Percentiles rank a stretch among this genome's conserved stretches.
These are phyloP conservation scores for Callopanchax toddi DNA, from an alignment of 2,113 vertebrate genomes.

Conservation along the genomic window DNA sequence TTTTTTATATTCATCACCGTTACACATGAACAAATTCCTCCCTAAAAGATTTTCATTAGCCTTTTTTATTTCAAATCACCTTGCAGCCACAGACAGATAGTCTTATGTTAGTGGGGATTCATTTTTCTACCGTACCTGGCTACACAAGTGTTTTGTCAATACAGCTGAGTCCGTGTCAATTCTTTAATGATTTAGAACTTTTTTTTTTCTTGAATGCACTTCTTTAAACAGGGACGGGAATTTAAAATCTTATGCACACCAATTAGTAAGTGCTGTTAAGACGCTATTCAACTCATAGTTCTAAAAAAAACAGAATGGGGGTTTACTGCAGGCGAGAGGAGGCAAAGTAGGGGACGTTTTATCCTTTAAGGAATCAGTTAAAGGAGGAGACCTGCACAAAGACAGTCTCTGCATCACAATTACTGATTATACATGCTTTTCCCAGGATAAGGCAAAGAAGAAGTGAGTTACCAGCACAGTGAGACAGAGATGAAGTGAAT, in stretches of 20 bases:
- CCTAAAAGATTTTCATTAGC: constrained; percentile 42
- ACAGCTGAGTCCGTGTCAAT: constrained; percentile 6
- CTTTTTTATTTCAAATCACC: constrained; percentile 30
- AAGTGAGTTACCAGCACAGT: constrained; percentile 6
- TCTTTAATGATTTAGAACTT: no score
- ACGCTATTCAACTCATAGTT: neutral
- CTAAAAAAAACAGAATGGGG: constrained; percentile 32
- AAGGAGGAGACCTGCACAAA: constrained; percentile 42
- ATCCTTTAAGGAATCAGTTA: constrained; percentile 56
- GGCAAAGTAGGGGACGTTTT: constrained; percentile 38
- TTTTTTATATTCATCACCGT: constrained; percentile 25
- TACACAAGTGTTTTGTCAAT: neutral
- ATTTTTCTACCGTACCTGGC: neutral
- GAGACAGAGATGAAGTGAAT: constrained; percentile 48
- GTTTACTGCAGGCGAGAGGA: constrained; percentile 18
- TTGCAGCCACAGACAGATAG: constrained; percentile 1
- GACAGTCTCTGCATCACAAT: constrained; percentile 60
- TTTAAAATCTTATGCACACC: neutral
- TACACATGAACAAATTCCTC: constrained; percentile 27
- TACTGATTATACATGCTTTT: constrained; percentile 40
- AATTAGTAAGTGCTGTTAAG: no score
- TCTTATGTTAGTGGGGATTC: no score
- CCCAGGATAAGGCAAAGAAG: constrained; percentile 30
- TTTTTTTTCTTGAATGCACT: neutral
- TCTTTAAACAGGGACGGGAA: neutral